A percentile compares a stretch with the other conserved stretches of the same genome.
These are phyloP conservation scores for Epinephelus lanceolatus DNA, from an alignment of 2,113 vertebrate species.

Conservation along the genomic window DNA sequence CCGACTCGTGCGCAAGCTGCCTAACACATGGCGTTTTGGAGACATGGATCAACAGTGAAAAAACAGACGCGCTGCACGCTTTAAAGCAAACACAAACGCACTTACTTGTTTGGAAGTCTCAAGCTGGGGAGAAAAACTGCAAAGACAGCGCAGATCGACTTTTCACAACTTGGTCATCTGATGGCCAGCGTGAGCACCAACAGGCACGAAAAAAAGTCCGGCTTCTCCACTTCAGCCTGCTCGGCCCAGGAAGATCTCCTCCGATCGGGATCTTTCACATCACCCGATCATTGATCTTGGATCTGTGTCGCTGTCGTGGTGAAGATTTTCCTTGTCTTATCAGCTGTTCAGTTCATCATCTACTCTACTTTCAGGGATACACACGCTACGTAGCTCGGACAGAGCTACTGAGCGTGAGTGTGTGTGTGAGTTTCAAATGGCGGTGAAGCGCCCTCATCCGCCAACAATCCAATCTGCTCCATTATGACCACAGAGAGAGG, in stretches of 20 bases:
- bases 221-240: slow-evolving; percentile 49
- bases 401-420: slow-evolving; percentile 16
- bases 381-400: slow-evolving; percentile 35
- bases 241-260: slow-evolving; percentile 10
- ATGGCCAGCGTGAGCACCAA: slow-evolving; percentile 51
- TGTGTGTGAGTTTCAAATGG: slow-evolving; percentile 53
- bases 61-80: neutral
- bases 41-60: neutral
- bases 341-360: slow-evolving; percentile 51
- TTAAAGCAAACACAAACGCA: neutral
- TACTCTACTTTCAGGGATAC: slow-evolving; percentile 13
- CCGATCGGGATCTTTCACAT: slow-evolving; percentile 19
- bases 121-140: slow-evolving; percentile 38
- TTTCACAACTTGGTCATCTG: slow-evolving; percentile 75
- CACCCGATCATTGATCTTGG: slow-evolving; percentile 6
- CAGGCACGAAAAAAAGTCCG: slow-evolving; percentile 35
- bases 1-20: neutral
- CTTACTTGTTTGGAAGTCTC: slow-evolving; percentile 55
- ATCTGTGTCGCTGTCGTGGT: neutral
- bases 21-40: neutral
- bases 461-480: slow-evolving; percentile 62
- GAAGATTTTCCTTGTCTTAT: neutral
- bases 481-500: slow-evolving; percentile 32
- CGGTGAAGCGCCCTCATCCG: slow-evolving; percentile 77
- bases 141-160: slow-evolving; percentile 52